phyloP scores from a whole-genome alignment of 2,113 vertebrate species.

The Dryoscopus gambensis region DNA sequence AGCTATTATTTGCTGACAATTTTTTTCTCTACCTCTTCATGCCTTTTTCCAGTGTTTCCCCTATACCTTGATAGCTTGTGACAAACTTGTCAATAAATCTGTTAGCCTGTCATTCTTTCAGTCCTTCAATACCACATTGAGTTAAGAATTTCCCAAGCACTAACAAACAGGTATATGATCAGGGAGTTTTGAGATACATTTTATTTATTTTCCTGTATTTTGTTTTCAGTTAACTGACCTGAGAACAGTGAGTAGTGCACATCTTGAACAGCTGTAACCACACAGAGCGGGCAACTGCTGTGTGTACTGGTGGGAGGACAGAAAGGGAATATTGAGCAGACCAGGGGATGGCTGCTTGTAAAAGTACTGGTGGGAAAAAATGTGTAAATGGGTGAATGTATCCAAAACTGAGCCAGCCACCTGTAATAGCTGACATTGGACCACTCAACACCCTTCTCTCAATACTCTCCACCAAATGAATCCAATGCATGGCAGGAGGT shows the following conservation, averaged over 20 bases:
- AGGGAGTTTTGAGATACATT: not conserved
- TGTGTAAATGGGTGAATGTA: not conserved
- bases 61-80: not conserved
- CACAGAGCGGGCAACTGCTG: accelerated
- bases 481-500: not conserved
- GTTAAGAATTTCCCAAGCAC: not conserved
- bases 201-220: not conserved
- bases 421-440: not conserved
- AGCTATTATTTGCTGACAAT: not conserved
- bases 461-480: not conserved
- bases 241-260: not conserved
- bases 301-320: not conserved
- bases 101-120: not conserved
- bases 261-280: not conserved
- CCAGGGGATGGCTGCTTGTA: not conserved
- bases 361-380: accelerated
- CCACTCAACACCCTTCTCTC: not conserved
- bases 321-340: not conserved
- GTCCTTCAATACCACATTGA: not conserved
- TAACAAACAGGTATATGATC: not conserved
- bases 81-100: not conserved
- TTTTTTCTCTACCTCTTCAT: not conserved
- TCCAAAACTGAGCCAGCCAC: not conserved
- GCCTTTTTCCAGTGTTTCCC: not conserved
- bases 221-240: not conserved